These are phyloP conservation scores for Agrotis puta DNA, from an alignment of 2,888 invertebrate genomes.

Conservation along the genomic window DNA sequence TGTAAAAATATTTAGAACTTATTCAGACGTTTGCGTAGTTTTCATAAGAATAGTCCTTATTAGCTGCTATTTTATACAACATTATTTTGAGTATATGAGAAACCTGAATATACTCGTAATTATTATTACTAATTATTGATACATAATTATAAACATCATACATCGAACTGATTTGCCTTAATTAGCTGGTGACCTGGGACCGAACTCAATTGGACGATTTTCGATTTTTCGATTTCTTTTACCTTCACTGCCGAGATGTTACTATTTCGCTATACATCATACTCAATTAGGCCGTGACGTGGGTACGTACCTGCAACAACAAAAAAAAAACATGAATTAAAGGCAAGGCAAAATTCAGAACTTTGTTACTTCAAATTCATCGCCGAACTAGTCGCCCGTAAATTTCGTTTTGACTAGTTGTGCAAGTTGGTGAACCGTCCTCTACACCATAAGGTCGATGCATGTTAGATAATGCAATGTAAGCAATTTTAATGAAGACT, in stretches of 20 bases:
- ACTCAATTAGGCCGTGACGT: slow-evolving; percentile 5
- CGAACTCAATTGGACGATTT: neutral
- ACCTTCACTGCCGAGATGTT: neutral
- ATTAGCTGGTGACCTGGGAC: neutral
- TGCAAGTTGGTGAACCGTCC: neutral
- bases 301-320: slow-evolving; percentile 39
- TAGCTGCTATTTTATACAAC: neutral
- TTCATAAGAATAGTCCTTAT: neutral
- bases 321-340: slow-evolving; percentile 14
- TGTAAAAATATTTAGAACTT: too few species aligned
- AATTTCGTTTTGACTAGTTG: slow-evolving; percentile 10
- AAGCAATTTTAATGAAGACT: slow-evolving; percentile 32
- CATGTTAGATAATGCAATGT: slow-evolving; percentile 33
- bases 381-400: neutral
- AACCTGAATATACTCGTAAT: too few species aligned
- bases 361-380: neutral
- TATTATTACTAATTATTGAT: too few species aligned
- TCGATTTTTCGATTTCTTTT: too few species aligned
- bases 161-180: neutral
- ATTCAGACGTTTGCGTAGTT: too few species aligned
- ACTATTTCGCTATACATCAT: slow-evolving; percentile 3
- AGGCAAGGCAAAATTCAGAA: neutral
- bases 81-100: too few species aligned
- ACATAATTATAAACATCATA: too few species aligned
- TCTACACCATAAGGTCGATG: neutral